Percentiles rank a stretch among this genome's conserved stretches.
phyloP scores from a whole-genome alignment of 1,140 invertebrate species.

The Drosophila asahinai region DNA sequence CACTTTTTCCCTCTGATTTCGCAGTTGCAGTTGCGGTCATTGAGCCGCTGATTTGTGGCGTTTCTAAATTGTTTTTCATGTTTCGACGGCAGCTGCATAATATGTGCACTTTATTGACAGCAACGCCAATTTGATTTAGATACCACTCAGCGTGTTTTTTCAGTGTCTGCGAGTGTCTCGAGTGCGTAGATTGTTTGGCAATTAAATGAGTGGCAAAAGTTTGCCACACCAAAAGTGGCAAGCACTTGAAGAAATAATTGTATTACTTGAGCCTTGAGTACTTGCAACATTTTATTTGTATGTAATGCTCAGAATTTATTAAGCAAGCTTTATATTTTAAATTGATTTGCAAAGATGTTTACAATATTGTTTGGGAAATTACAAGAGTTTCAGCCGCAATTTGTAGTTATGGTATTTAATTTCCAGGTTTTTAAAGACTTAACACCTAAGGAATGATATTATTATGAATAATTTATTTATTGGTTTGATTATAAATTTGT shows the following conservation, averaged over 20 bases:
- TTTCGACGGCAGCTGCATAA: conserved; percentile 78
- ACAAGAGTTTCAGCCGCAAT: rapidly evolving
- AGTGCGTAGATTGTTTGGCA: conserved; percentile 45
- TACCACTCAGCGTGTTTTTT: conserved; percentile 28
- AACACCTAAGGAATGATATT: too few species aligned
- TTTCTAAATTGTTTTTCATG: conserved; percentile 83
- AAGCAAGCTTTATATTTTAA: background rate
- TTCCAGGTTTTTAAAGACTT: background rate
- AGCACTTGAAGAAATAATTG: background rate
- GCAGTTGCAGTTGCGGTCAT: conserved; percentile 66
- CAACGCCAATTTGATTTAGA: conserved; percentile 58
- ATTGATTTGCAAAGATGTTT: too few species aligned
- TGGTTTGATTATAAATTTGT: too few species aligned
- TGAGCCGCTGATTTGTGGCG: conserved; percentile 80
- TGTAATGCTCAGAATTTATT: too few species aligned
- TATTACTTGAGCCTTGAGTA: background rate
- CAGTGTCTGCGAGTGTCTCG: conserved; percentile 23
- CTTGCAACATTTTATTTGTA: too few species aligned
- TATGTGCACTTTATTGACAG: conserved; percentile 72
- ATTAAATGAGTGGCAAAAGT: conserved; percentile 34
- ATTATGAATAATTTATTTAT: too few species aligned
- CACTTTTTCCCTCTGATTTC: conserved; percentile 19
- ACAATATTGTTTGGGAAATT: background rate
- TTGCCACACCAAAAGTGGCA: conserved; percentile 3
- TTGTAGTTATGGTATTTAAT: too few species aligned